Evolutionary conservation across 2,113 vertebrate genomes (phyloP), one percentile per base, ranked within the genome.

Genomic region (Brachyhypopomus gauderio): DNA sequence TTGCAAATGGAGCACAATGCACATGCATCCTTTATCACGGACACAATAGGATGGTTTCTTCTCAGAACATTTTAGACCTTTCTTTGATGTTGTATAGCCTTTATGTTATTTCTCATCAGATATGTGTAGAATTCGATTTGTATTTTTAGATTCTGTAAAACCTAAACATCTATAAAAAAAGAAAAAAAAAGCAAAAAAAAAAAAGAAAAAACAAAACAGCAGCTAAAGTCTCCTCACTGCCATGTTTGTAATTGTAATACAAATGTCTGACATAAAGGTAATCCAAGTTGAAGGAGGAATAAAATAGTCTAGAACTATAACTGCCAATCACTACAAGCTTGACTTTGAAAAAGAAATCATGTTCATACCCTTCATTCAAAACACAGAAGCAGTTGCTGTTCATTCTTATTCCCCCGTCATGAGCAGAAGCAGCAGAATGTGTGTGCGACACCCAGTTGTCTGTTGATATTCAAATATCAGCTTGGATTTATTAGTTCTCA

Each of bases 401-500:
- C 41, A 11, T 70, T 41, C 19, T 70, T 64, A 23, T 63, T 70
- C n/a, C n/a, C 20, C 22, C 23, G 41, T 72, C 69, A 73, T n/a
- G 14, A 66, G 41, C 1, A 72, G 12, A 14, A 52, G 45, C 45
- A 52, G 45, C 9, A 52, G 38, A 80, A 80, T 48, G 59, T 77
- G 59, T 77, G 81, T 69, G 30, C 36, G 38, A 41, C 25, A 59
- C 45, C 45, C 45, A 52, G 45, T 52, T 52, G 45, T 52, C 45
- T 25, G 38, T 56, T 77, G 34, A 76, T 34, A 63, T 78, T 75
- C 12, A 63, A 72, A 80, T 38, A 58, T 41, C 77, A 62, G 73
- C 62, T 80, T 62, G 80, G 41, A 69, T 56, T 56, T 72, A 69
- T 60, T 73, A 74, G 79, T 41, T 48, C 72, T 45, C 59, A 80